Evolutionary conservation across 2,888 invertebrate species (phyloP).

Genomic region (Nineta flava): DNA sequence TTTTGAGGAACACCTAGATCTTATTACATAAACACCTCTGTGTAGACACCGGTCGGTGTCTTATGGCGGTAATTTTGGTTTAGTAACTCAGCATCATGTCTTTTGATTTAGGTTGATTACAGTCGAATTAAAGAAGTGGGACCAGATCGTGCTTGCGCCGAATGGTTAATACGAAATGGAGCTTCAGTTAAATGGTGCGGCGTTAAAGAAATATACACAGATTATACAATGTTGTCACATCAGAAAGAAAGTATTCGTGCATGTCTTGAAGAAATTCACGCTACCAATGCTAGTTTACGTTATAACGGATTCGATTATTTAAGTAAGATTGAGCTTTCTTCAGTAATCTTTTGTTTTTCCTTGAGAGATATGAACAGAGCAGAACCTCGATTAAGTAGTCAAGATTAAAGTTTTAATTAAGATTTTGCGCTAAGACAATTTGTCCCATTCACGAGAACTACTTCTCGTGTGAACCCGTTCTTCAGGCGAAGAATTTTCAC

Average conservation of each 20-base stretch:
- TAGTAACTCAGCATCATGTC: too few species aligned
- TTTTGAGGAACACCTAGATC: too few species aligned
- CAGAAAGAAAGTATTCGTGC: slow-evolving; percentile 27
- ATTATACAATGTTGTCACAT: slow-evolving; percentile 63
- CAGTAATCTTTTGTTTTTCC: background rate
- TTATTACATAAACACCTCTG: too few species aligned
- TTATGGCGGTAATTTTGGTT: too few species aligned
- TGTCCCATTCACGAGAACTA: too few species aligned
- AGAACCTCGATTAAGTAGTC: too few species aligned
- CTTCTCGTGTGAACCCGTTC: too few species aligned
- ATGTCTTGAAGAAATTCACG: slow-evolving; percentile 56
- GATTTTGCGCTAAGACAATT: too few species aligned
- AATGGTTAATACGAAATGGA: slow-evolving; percentile 88
- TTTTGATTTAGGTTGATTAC: slow-evolving; percentile 43
- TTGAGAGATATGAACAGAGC: too few species aligned
- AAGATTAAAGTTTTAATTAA: too few species aligned
- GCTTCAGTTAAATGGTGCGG: slow-evolving; percentile 61
- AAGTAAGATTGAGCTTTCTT: slow-evolving; percentile 37
- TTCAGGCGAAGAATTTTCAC: too few species aligned
- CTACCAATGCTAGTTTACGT: slow-evolving; percentile 64
- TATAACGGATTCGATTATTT: slow-evolving; percentile 73
- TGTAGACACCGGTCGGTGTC: too few species aligned
- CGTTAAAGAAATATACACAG: slow-evolving; percentile 30
- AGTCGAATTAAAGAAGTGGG: slow-evolving; percentile 57
- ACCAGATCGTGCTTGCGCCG: slow-evolving; percentile 81